Percentiles rank a stretch among this genome's conserved stretches.
Conservation (phyloP, 1,140 invertebrate species). For the Ceratosolen solmsi region DNA sequence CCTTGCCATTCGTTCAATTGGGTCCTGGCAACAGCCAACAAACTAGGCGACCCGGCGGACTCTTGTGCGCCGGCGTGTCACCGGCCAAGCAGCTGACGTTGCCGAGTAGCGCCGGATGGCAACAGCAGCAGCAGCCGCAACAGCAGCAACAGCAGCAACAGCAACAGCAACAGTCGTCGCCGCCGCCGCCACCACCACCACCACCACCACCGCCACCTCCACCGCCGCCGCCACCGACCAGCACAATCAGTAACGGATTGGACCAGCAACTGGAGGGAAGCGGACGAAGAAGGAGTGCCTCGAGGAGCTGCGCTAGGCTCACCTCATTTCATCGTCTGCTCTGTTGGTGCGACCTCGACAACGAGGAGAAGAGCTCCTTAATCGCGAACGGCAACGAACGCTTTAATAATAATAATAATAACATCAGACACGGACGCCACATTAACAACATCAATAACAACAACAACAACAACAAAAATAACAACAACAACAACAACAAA, state of each 20-base stretch:
- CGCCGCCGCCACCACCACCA: conserved; percentile 54
- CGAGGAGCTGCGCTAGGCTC: conserved; percentile 69
- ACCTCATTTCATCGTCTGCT: conserved; percentile 74
- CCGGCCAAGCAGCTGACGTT: conserved; percentile 55
- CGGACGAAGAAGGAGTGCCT: neutral
- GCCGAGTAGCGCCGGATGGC: conserved; percentile 10
- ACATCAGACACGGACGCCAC: neutral
- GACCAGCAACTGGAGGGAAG: neutral
- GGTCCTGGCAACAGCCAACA: neutral
- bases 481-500: neutral
- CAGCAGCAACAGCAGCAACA: conserved; percentile 51
- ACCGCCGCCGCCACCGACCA: too few relatives aligned
- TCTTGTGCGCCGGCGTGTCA: conserved; percentile 22
- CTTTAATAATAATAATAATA: neutral
- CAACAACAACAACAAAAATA: neutral
- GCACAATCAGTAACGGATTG: neutral
- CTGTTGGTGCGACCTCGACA: conserved; percentile 71
- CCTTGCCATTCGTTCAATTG: conserved; percentile 23
- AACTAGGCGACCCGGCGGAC: conserved; percentile 14
- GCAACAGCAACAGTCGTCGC: conserved; percentile 10
- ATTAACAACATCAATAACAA: neutral
- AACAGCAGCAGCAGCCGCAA: conserved; percentile 2
- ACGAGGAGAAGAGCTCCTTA: conserved; percentile 18
- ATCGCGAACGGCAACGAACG: neutral
- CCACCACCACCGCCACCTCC: too few relatives aligned